Evolutionary conservation across 2,113 vertebrate species (phyloP), one percentile per base, ranked within the genome.

Genomic region (Numenius arquata): DNA sequence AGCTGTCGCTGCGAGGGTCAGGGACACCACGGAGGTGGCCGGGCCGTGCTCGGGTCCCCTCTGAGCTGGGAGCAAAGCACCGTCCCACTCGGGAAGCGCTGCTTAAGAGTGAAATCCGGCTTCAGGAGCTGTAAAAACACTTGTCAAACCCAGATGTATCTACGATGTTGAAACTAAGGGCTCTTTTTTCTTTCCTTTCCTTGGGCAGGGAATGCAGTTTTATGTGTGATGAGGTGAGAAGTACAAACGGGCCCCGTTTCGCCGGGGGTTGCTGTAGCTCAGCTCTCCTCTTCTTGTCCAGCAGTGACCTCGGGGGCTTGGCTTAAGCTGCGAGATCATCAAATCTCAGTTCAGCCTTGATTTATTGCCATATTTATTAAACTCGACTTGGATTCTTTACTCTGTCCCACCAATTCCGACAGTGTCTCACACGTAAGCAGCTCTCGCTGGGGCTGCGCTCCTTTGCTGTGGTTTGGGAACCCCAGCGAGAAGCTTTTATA

Each of bases 391-490:
- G 9, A 2, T 32, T 68, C 30, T 48, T 67, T 14, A 12, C 41
- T 67, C 38, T 47, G 27, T 47, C 32, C 56, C 50, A 9, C 21
- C 6, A 2, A 3, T 6, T 43, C 53, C 6, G 63, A 22, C 61
- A 61, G 53, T 11, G 0, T 41, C 43, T 30, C 14, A 1, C 13
- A 32, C 11, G 1, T 5, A 1, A 4, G 52, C 52, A 38, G 34
- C 59, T 55, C 53, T 78, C 2, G 0, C 29, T 15, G 36, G 47
- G 1, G 0, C 18, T 5, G 21, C 6, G 5, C 18, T 12, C 1
- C 52, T 41, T 61, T 11, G 53, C 47, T 52, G 43, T 12, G 80
- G 22, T n/a, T 85, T 70, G 82, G 66, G 62, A 52, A 34, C 62
- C 45, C 8, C 41, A 29, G 56, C 26, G 5, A 15, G 1, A 34